Percentiles rank a stretch among this genome's conserved stretches.
Evolutionary conservation across 1,140 invertebrate species (phyloP).

Genomic region (Drosophila nebulosa): DNA sequence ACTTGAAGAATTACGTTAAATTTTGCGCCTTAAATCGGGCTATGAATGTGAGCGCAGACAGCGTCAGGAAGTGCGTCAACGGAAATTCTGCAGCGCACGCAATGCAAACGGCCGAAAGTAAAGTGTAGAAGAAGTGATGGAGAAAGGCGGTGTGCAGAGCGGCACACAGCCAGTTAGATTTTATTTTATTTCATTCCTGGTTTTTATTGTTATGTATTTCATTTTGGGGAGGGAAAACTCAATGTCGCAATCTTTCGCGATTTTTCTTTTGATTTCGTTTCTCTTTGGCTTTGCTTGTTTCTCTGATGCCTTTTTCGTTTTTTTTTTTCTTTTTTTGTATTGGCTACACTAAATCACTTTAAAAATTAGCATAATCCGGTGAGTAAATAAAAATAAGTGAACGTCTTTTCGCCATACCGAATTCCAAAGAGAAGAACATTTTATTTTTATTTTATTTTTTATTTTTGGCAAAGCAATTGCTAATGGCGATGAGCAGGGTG

Average conservation of each 20-base stretch:
- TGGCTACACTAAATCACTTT: conserved; percentile 77
- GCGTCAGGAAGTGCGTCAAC: conserved; percentile 61
- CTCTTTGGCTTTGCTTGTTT: conserved; percentile 28
- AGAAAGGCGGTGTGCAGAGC: background rate
- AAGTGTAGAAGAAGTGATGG: background rate
- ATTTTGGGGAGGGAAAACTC: conserved; percentile 7
- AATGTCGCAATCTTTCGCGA: conserved; percentile 24
- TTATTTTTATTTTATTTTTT: conserved; percentile 8
- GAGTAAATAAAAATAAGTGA: conserved; percentile 79
- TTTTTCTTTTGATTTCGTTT: conserved; percentile 12
- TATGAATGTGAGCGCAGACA: conserved; percentile 9
- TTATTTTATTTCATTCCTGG: conserved; percentile 57
- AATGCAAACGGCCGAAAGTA: conserved; percentile 30
- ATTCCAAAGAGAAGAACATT: conserved; percentile 21
- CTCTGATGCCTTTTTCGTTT: conserved; percentile 1
- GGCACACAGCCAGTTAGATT: conserved; percentile 58
- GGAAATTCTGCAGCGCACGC: conserved; percentile 64
- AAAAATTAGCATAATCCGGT: conserved; percentile 79
- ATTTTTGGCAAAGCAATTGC: conserved; percentile 14
- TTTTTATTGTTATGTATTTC: conserved; percentile 62
- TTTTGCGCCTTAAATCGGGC: conserved; percentile 51
- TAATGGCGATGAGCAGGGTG: background rate
- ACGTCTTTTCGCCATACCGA: conserved; percentile 47
- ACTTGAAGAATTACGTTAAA: conserved; percentile 75
- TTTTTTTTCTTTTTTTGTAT: conserved; percentile 30